Conservation (phyloP, 2,888 invertebrate species). For the Melanophora roralis region DNA sequence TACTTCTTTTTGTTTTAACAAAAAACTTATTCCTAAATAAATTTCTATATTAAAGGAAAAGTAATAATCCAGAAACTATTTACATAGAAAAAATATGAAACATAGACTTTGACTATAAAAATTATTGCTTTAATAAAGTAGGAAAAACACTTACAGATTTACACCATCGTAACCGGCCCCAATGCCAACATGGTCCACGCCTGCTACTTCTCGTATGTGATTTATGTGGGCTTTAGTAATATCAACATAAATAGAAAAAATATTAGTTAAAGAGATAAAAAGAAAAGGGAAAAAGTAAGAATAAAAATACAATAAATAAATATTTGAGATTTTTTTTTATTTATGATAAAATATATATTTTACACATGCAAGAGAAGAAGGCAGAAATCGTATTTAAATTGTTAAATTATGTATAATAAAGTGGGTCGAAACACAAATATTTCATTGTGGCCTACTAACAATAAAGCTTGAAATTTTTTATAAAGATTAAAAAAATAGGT, state of each 20-base stretch:
- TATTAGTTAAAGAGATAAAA: not conserved
- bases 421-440: too few species aligned
- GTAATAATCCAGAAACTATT: conserved; percentile 5
- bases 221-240: conserved; percentile 87
- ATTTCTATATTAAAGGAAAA: not conserved
- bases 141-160: conserved; percentile 85
- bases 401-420: too few species aligned
- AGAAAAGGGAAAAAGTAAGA: not conserved
- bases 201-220: conserved; percentile 90
- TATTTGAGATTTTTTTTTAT: conserved; percentile 34
- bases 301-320: conserved; percentile 12
- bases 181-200: conserved; percentile 91
- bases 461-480: too few species aligned
- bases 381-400: not conserved
- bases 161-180: conserved; percentile 94
- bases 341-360: not conserved
- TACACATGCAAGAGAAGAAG: not conserved
- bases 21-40: conserved; percentile 34
- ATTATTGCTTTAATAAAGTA: too few species aligned
- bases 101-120: not conserved
- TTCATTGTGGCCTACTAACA: too few species aligned
- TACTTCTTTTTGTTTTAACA: not conserved
- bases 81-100: not conserved
- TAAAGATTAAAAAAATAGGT: too few species aligned
- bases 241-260: conserved; percentile 14